phyloP scores from a whole-genome alignment of 2,888 invertebrate genomes.

The Lymantria monacha region DNA sequence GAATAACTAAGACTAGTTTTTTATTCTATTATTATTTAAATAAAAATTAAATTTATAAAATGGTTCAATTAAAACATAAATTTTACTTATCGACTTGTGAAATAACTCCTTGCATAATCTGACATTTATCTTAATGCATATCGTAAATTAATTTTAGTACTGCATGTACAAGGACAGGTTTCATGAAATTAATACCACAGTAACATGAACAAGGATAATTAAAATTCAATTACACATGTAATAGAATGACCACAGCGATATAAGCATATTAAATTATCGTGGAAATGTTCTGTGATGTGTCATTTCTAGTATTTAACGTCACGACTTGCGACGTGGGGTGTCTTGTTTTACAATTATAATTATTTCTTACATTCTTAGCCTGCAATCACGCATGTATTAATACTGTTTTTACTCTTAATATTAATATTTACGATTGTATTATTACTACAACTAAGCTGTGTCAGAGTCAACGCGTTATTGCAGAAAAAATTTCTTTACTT shows the following conservation, averaged over 20 bases:
- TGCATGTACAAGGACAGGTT: not conserved
- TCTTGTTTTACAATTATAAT: conserved; percentile 32
- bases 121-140: not conserved
- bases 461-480: too few relatives aligned
- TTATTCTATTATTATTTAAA: too few relatives aligned
- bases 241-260: conserved; percentile 2
- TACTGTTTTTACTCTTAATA: not conserved
- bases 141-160: not conserved
- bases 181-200: not conserved
- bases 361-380: conserved; percentile 10
- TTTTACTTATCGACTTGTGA: too few relatives aligned
- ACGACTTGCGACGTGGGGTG: conserved; percentile 24
- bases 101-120: not conserved
- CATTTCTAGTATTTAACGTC: conserved; percentile 22
- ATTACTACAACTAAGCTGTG: too few relatives aligned
- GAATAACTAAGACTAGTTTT: too few relatives aligned
- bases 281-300: conserved; percentile 20
- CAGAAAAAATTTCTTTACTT: too few relatives aligned
- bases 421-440: too few relatives aligned
- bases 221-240: conserved; percentile 9
- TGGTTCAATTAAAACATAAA: too few relatives aligned
- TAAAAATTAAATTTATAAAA: too few relatives aligned
- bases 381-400: conserved; percentile 11
- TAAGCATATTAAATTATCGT: conserved; percentile 8
- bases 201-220: conserved; percentile 1